Percentiles rank a stretch among this genome's conserved stretches.
These are phyloP conservation scores for Steinernema scapterisci DNA, from an alignment of 2,888 invertebrate species.

Conservation along the genomic window DNA sequence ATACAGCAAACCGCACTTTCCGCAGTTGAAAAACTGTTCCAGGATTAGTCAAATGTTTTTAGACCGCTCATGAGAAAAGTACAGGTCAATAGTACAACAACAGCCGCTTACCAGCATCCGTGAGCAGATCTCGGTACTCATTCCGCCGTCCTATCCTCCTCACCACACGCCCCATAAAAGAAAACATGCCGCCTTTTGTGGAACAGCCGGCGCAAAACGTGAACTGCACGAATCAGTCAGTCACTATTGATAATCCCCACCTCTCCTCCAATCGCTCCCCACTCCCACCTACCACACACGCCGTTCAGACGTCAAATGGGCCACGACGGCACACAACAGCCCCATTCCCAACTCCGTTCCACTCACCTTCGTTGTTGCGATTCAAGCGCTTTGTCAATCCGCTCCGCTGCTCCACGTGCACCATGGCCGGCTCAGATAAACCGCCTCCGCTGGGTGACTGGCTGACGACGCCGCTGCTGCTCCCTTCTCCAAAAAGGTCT, in stretches of 20 bases:
- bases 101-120: background rate
- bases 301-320: background rate
- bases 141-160: too few relatives aligned
- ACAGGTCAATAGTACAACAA: too few relatives aligned
- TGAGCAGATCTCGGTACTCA: background rate
- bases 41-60: too few relatives aligned
- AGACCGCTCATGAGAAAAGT: too few relatives aligned
- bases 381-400: conserved; percentile 22
- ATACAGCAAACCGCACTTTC: too few relatives aligned
- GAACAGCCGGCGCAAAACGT: too few relatives aligned
- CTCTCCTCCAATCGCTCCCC: background rate
- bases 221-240: background rate
- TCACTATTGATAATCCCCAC: background rate
- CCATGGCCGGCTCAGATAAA: conserved; percentile 12
- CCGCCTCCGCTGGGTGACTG: background rate
- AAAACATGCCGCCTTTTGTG: too few relatives aligned
- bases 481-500: conserved; percentile 15
- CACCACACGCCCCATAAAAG: too few relatives aligned
- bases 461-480: background rate
- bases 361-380: conserved; percentile 18
- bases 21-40: too few relatives aligned
- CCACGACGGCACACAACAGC: background rate
- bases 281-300: background rate
- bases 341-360: background rate
- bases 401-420: conserved; percentile 20